These are phyloP conservation scores for Cebus imitator DNA, from an alignment of 2,113 vertebrate genomes.

Conservation along the genomic window DNA sequence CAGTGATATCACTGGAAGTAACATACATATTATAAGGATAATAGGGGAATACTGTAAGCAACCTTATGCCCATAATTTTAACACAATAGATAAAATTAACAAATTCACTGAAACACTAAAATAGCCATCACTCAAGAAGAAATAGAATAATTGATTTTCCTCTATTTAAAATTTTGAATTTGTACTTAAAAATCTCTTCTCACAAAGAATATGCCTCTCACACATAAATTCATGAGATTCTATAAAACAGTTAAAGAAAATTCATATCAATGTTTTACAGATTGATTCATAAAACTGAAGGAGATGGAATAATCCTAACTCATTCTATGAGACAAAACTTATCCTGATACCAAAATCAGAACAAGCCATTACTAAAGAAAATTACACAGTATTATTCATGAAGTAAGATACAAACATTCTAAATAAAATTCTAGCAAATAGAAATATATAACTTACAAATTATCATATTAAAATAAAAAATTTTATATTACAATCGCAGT, in stretches of 20 bases:
- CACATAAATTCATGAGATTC: not conserved
- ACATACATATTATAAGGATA: not conserved
- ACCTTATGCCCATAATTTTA: not conserved
- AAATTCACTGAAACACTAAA: not conserved
- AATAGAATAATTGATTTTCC: not conserved
- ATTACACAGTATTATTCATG: not conserved
- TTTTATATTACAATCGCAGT: not conserved
- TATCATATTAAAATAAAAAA: not conserved
- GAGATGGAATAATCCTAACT: not conserved
- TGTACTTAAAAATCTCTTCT: not conserved
- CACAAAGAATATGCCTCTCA: not conserved
- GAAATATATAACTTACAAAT: not conserved
- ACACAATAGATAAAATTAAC: not conserved
- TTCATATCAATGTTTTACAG: not conserved
- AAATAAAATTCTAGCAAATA: conserved; percentile 13
- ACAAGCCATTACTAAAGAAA: not conserved
- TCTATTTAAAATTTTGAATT: not conserved
- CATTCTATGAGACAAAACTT: not conserved
- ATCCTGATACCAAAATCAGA: not conserved
- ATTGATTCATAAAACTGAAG: not conserved
- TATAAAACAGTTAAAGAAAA: not conserved
- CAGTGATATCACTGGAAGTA: not conserved
- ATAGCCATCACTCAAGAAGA: not conserved
- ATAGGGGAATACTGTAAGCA: not conserved
- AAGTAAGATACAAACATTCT: not conserved